Conservation (phyloP, 2,888 invertebrate species). For the Epistrophe grossulariae region DNA sequence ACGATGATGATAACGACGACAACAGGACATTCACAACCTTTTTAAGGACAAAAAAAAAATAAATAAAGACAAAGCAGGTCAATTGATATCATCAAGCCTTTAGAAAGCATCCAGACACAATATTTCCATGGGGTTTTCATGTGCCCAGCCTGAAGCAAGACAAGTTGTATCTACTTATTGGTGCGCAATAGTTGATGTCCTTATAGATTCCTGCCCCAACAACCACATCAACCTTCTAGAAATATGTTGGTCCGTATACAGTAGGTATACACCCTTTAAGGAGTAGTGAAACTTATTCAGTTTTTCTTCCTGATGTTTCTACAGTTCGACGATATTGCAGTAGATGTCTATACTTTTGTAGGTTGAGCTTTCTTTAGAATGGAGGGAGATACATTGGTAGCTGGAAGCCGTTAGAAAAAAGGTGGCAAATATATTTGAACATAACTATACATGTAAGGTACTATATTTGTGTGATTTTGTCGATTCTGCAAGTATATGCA, state of each 20-base stretch:
- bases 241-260: not conserved
- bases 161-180: slow-evolving; percentile 37
- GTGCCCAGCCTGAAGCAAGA: not conserved
- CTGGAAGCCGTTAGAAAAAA: slow-evolving; percentile 14
- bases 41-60: not conserved
- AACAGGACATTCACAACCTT: not conserved
- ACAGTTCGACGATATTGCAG: not conserved
- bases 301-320: not conserved
- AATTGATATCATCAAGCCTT: slow-evolving; percentile 41
- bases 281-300: not conserved
- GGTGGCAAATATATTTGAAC: not conserved
- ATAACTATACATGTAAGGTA: no score
- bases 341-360: not conserved
- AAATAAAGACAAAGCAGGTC: slow-evolving; percentile 25
- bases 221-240: not conserved
- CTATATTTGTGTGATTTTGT: no score
- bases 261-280: slow-evolving; percentile 22
- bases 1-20: not conserved
- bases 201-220: no score
- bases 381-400: not conserved
- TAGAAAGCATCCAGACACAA: slow-evolving; percentile 11
- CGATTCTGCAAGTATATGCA: no score
- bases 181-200: slow-evolving; percentile 38
- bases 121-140: slow-evolving; percentile 15
- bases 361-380: not conserved